Evolutionary conservation across 2,113 vertebrate genomes (phyloP).

Genomic region (Paradoxurus hermaphroditus): DNA sequence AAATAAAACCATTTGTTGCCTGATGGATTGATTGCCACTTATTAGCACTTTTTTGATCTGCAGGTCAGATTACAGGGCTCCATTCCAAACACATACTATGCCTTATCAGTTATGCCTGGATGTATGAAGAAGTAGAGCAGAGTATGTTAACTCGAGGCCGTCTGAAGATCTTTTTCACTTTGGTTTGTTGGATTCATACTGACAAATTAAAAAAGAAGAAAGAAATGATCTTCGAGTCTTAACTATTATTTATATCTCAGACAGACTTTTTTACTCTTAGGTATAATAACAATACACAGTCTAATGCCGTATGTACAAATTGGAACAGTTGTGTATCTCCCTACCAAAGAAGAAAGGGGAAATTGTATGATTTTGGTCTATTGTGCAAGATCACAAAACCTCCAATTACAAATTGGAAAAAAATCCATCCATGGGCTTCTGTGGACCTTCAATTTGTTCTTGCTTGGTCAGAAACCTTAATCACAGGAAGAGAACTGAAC

Average conservation of each 20-base stretch:
- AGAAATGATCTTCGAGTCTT: slow-evolving; percentile 25
- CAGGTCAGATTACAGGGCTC: slow-evolving; percentile 68
- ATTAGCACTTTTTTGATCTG: slow-evolving; percentile 74
- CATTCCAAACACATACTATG: slow-evolving; percentile 12
- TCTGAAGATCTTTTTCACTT: not conserved
- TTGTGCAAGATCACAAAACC: not conserved
- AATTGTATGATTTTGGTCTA: not conserved
- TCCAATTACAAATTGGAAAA: not conserved
- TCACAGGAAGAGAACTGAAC: not conserved
- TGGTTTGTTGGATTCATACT: not conserved
- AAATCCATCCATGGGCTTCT: not conserved
- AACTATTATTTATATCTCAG: not conserved
- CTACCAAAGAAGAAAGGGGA: not conserved
- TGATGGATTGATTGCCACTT: slow-evolving; percentile 76
- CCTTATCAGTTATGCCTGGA: not conserved
- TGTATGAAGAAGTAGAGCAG: not conserved
- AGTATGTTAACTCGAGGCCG: not conserved
- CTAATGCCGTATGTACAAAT: not conserved
- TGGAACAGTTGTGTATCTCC: not conserved
- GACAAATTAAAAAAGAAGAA: slow-evolving; percentile 25
- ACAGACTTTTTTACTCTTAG: not conserved
- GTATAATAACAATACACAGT: not conserved
- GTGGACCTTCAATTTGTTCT: not conserved
- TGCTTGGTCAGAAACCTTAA: not conserved
- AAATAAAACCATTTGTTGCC: slow-evolving; percentile 70